Conservation (phyloP, 1,140 invertebrate species). For the Batillaria attramentaria region DNA sequence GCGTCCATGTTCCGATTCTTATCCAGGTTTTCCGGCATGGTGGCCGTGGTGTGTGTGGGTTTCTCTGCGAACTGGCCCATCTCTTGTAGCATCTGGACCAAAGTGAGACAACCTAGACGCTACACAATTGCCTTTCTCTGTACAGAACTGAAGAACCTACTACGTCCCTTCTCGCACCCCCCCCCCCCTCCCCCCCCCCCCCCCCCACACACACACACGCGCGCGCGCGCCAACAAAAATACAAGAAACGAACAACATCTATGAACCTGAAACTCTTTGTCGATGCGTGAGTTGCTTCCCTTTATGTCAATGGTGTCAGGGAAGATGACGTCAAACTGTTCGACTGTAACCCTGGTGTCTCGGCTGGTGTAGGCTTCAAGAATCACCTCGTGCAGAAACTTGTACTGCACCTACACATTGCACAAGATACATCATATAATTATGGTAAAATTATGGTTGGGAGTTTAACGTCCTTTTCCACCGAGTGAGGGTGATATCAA, state of each 20-base stretch:
- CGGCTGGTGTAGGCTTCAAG: neutral
- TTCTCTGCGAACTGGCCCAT: neutral
- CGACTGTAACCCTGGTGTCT: no score
- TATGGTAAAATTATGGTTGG: neutral
- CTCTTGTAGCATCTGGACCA: conserved; percentile 12
- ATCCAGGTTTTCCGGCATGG: neutral
- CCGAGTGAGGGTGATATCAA: no score
- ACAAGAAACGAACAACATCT: neutral
- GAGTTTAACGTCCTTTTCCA: no score
- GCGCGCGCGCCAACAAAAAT: neutral
- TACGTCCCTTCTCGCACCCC: no score
- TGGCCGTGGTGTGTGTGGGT: neutral
- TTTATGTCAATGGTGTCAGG: neutral
- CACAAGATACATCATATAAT: neutral
- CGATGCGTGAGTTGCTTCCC: neutral
- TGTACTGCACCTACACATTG: neutral
- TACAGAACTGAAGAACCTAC: no score
- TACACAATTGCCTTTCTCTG: neutral
- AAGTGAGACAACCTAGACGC: neutral
- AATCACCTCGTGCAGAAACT: conserved; percentile 15
- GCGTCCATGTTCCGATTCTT: conserved; percentile 13
- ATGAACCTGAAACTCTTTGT: neutral
- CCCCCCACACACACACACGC: neutral
- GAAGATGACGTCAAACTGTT: no score
- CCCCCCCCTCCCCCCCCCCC: no score